phyloP scores from a whole-genome alignment of 2,113 vertebrate species.

The Rhizomys pruinosus region DNA sequence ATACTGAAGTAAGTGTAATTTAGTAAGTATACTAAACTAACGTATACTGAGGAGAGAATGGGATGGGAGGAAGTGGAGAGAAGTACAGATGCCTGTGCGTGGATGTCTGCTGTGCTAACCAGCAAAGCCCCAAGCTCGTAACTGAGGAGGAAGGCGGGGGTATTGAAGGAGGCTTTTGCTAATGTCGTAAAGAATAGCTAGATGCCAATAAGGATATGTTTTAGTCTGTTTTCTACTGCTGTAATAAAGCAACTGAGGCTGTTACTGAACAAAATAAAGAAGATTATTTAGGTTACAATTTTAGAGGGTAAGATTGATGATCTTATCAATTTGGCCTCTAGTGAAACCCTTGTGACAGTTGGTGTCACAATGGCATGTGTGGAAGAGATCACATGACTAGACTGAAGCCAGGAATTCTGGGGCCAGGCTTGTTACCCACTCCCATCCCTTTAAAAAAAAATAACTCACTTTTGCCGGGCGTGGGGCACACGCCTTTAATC shows the following conservation, averaged over 20 bases:
- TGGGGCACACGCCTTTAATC: too few relatives aligned
- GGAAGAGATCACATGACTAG: background rate
- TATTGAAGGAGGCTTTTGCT: background rate
- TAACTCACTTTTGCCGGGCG: background rate
- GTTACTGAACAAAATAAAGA: background rate
- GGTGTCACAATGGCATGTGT: background rate
- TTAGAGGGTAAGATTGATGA: background rate
- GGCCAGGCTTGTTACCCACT: background rate
- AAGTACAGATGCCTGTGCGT: background rate
- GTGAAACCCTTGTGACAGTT: background rate
- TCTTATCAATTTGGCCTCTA: background rate
- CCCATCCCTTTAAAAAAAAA: background rate
- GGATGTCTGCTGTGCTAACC: background rate
- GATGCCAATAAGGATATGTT: background rate
- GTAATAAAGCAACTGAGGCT: background rate
- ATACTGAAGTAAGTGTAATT: background rate
- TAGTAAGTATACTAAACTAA: slow-evolving; percentile 1
- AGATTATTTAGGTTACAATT: background rate
- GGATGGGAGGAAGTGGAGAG: background rate
- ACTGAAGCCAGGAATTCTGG: background rate
- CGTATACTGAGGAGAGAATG: background rate
- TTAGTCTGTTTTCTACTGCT: background rate
- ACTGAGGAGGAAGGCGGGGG: background rate
- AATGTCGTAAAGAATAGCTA: background rate
- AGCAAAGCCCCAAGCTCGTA: background rate